Evolutionary conservation across 2,888 invertebrate species (phyloP).

Genomic region (Troides helena): DNA sequence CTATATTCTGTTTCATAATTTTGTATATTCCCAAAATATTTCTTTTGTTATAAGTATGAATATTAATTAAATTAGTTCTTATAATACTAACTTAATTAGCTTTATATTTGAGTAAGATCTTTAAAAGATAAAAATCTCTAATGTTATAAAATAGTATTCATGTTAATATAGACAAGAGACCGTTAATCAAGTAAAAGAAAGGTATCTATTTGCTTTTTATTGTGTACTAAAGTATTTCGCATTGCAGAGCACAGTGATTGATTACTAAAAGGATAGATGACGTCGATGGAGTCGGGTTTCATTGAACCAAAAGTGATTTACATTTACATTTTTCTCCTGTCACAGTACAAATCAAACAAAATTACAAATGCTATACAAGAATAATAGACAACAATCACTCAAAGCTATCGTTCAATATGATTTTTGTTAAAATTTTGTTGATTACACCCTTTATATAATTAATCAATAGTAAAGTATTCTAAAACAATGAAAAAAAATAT

Average conservation of each 20-base stretch:
- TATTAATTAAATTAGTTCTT: no score
- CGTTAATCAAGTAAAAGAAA: not conserved
- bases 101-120: no score
- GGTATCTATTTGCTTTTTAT: conserved; percentile 8
- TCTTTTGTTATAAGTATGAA: no score
- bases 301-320: conserved; percentile 22
- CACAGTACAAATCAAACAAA: conserved; percentile 16
- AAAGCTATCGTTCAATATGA: not conserved
- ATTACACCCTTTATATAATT: no score
- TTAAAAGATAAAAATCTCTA: no score
- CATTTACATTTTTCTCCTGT: conserved; percentile 17
- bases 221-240: conserved; percentile 19
- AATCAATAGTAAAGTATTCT: no score
- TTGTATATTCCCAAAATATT: no score
- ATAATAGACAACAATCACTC: conserved; percentile 15
- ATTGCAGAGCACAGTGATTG: conserved; percentile 22
- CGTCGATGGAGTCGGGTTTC: conserved; percentile 14
- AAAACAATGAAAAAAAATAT: no score
- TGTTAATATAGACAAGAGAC: not conserved
- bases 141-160: not conserved
- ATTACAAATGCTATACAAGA: conserved; percentile 2
- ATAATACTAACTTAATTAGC: no score
- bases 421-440: not conserved
- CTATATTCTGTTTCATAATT: no score
- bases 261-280: conserved; percentile 21